Percentiles rank a stretch among this genome's conserved stretches.
Conservation (phyloP, 2,113 vertebrate genomes). For the Chroicocephalus ridibundus region DNA sequence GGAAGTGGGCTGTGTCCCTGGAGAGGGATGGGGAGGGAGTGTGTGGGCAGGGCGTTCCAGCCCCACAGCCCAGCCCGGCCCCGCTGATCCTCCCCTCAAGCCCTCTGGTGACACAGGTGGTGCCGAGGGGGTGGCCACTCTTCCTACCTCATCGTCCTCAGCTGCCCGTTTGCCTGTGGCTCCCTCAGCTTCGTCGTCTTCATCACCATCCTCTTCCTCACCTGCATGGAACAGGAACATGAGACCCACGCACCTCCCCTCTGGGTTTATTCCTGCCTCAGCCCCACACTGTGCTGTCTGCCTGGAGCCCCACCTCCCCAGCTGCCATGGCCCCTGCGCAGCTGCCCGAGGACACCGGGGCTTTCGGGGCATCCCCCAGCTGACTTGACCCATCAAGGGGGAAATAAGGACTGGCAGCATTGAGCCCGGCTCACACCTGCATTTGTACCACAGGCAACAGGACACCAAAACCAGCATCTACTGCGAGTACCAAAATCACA, state of each 20-base stretch:
- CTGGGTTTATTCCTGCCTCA: neutral
- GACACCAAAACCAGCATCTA: neutral
- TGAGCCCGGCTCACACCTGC: accelerated
- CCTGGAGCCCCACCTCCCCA: neutral
- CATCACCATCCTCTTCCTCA: slow-evolving; percentile 92
- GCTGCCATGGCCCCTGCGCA: neutral
- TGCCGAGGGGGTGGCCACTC: accelerated
- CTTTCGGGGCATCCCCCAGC: neutral
- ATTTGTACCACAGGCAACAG: accelerated
- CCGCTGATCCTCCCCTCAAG: accelerated
- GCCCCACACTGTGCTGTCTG: accelerated
- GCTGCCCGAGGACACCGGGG: accelerated
- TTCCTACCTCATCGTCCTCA: slow-evolving; percentile 87
- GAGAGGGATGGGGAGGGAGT: neutral
- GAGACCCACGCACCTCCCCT: neutral
- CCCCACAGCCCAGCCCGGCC: neutral
- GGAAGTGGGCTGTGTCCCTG: accelerated
- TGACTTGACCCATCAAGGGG: neutral
- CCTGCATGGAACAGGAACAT: slow-evolving; percentile 51
- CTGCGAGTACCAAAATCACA: accelerated
- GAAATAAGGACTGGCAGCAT: neutral
- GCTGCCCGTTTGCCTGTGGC: slow-evolving; percentile 89
- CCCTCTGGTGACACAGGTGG: neutral
- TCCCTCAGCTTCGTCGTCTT: slow-evolving; percentile 88
- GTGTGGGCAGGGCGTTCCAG: accelerated